Conservation (phyloP, 2,113 vertebrate genomes). For the Lophochroa leadbeateri region DNA sequence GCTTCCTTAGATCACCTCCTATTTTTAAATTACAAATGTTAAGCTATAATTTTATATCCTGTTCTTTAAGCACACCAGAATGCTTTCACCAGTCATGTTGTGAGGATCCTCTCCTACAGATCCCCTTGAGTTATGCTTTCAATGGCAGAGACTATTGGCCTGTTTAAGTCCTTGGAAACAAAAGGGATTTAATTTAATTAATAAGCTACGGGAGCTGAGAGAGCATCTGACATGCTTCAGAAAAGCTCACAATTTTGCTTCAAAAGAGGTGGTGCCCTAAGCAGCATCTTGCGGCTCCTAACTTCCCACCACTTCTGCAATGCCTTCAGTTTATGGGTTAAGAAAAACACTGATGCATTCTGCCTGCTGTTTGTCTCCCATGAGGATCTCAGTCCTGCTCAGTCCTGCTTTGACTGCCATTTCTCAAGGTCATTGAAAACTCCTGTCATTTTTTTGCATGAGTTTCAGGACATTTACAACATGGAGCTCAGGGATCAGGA, state of each 20-base stretch:
- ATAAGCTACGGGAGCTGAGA: not conserved
- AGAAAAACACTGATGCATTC: not conserved
- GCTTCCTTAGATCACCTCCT: not conserved
- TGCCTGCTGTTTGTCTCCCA: not conserved
- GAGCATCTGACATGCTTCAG: not conserved
- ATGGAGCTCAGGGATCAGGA: not conserved
- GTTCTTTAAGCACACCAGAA: not conserved
- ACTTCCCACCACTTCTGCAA: not conserved
- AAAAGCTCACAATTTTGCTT: not conserved
- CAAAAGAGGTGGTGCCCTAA: not conserved
- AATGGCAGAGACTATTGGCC: not conserved
- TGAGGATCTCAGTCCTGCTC: not conserved
- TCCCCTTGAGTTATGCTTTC: not conserved
- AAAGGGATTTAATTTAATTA: not conserved
- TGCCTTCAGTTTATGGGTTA: not conserved
- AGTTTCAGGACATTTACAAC: not conserved
- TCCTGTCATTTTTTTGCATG: not conserved
- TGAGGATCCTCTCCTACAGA: not conserved
- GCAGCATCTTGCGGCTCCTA: not conserved
- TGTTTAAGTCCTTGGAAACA: not conserved
- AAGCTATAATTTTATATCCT: not conserved
- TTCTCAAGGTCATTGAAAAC: not conserved
- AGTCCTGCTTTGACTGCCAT: not conserved
- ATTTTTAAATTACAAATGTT: not conserved
- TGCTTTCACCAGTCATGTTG: not conserved